A percentile compares a stretch with the other conserved stretches of the same genome.
Conservation (phyloP, 2,888 invertebrate species). For the Chrysotoxum bicinctum region DNA sequence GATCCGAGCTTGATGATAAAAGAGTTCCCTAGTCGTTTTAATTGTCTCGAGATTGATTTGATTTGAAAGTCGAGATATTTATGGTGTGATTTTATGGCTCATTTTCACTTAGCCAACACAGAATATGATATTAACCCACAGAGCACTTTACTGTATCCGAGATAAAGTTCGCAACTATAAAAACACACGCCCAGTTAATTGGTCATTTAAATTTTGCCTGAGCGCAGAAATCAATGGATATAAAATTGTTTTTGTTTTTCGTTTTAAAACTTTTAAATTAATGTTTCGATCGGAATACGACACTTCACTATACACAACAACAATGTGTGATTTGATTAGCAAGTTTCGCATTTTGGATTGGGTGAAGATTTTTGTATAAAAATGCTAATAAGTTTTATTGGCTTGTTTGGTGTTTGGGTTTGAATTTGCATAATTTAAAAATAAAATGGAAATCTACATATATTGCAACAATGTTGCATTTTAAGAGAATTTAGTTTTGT, state of each 20-base stretch:
- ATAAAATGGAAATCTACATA: neutral
- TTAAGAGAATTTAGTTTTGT: neutral
- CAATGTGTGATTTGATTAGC: conserved; percentile 1
- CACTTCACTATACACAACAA: neutral
- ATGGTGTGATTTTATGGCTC: conserved; percentile 32
- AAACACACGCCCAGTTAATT: neutral
- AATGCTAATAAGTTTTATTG: conserved; percentile 2
- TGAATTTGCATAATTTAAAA: neutral
- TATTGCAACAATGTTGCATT: neutral
- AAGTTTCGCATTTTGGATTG: neutral
- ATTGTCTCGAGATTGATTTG: conserved; percentile 39
- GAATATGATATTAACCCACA: neutral
- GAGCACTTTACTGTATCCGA: neutral
- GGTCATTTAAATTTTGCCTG: neutral
- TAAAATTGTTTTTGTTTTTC: neutral
- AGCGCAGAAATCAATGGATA: neutral
- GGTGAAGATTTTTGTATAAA: neutral
- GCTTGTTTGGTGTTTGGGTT: neutral
- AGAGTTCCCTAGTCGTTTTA: too few species aligned
- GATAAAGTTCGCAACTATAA: conserved; percentile 5
- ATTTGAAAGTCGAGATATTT: conserved; percentile 50
- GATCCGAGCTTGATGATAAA: conserved; percentile 19
- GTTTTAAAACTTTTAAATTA: neutral
- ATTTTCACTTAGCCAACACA: neutral
- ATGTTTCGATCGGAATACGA: neutral